Evolutionary conservation across 2,113 vertebrate genomes (phyloP).

Genomic region (Carassius carassius): DNA sequence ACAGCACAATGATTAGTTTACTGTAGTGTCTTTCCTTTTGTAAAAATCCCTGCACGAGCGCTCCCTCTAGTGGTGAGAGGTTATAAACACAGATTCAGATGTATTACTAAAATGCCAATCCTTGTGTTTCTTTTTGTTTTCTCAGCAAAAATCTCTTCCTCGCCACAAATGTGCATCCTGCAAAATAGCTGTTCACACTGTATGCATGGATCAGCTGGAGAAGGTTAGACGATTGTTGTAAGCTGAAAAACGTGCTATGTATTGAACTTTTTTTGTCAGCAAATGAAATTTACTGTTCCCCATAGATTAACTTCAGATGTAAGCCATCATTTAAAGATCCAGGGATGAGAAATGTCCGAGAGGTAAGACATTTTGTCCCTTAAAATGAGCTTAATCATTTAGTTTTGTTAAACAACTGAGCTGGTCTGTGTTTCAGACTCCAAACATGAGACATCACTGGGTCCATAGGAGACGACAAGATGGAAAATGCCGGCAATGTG

Average conservation of each 20-base stretch:
- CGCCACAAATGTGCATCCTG: slow-evolving; percentile 92
- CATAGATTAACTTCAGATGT: slow-evolving; percentile 95
- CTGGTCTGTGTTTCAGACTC: slow-evolving; percentile 72
- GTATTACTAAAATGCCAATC: not conserved
- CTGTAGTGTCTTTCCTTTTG: not conserved
- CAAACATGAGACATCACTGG: slow-evolving; percentile 91
- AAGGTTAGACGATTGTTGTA: slow-evolving; percentile 74
- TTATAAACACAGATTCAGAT: slow-evolving; percentile 17
- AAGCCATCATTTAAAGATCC: slow-evolving; percentile 95
- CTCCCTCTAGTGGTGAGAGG: slow-evolving; percentile 29
- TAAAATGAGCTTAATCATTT: not conserved
- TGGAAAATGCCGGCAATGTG: slow-evolving; percentile 92
- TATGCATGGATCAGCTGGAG: slow-evolving; percentile 90
- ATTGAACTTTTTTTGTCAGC: not conserved
- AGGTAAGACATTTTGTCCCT: slow-evolving; percentile 73
- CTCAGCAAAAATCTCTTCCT: slow-evolving; percentile 89
- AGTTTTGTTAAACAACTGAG: not conserved
- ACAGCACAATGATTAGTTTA: not conserved
- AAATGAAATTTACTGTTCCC: not conserved
- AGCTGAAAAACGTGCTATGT: not conserved
- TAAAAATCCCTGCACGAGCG: not conserved
- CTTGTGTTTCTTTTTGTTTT: slow-evolving; percentile 21
- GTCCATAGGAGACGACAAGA: slow-evolving; percentile 91
- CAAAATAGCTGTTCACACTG: slow-evolving; percentile 90
- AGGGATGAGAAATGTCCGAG: slow-evolving; percentile 85